Percentiles rank a stretch among this genome's conserved stretches.
Evolutionary conservation across 2,888 invertebrate species (phyloP).

Genomic region (Heliconius aoede): DNA sequence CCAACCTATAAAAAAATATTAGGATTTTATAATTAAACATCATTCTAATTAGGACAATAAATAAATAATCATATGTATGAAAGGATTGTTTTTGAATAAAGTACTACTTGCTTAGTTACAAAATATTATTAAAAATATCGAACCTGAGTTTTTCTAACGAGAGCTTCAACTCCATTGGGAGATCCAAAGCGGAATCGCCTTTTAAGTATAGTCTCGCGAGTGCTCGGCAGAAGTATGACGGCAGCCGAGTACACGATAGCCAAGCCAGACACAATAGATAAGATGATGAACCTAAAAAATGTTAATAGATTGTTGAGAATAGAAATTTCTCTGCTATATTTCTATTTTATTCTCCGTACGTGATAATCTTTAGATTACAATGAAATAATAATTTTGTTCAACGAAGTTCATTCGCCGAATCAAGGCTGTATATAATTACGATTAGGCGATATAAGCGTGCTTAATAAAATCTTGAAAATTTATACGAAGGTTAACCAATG

Average conservation of each 20-base stretch:
- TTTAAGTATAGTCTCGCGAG: conserved; percentile 91
- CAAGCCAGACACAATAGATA: conserved; percentile 89
- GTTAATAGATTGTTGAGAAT: neutral
- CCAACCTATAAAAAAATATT: conserved; percentile 86
- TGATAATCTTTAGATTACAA: conserved; percentile 23
- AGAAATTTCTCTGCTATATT: neutral
- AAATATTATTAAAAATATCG: conserved; percentile 30
- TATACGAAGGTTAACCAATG: conserved; percentile 12
- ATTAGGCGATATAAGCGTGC: conserved; percentile 32
- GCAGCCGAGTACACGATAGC: conserved; percentile 92
- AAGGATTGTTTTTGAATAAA: neutral
- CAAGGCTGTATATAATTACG: conserved; percentile 40
- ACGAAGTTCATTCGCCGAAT: conserved; percentile 39
- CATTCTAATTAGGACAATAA: neutral
- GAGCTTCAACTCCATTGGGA: conserved; percentile 88
- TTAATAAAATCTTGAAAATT: conserved; percentile 25
- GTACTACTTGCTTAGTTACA: neutral
- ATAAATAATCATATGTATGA: neutral
- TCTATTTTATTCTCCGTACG: neutral
- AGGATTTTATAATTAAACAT: neutral
- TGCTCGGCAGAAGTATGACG: conserved; percentile 90
- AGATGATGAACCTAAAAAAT: conserved; percentile 89
- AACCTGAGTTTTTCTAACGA: conserved; percentile 92
- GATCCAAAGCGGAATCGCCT: conserved; percentile 91
- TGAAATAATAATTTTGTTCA: conserved; percentile 27